Evolutionary conservation across 2,888 invertebrate genomes (phyloP).

Genomic region (Coleophora deauratella): DNA sequence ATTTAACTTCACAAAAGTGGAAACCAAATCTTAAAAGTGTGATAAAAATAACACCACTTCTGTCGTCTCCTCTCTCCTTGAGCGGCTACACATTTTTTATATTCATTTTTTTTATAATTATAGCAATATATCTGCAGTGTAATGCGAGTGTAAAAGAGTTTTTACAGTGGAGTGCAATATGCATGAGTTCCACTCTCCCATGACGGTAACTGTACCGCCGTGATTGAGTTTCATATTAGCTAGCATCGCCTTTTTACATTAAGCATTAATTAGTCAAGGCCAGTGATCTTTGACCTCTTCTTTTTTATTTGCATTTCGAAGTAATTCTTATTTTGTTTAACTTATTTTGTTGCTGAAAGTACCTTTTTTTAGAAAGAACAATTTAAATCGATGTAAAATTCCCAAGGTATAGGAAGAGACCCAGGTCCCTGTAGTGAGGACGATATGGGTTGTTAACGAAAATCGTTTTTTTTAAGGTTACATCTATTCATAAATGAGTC

Average conservation of each 20-base stretch:
- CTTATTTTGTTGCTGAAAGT: too few relatives aligned
- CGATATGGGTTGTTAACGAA: background rate
- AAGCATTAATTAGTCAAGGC: slow-evolving; percentile 44
- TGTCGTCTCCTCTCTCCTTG: too few relatives aligned
- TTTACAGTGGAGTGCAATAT: slow-evolving; percentile 58
- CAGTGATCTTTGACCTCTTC: slow-evolving; percentile 44
- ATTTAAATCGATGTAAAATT: too few relatives aligned
- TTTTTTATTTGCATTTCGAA: background rate
- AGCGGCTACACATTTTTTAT: too few relatives aligned
- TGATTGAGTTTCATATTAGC: slow-evolving; percentile 56
- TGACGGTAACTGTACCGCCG: slow-evolving; percentile 60
- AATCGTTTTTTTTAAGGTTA: too few relatives aligned
- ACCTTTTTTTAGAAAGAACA: too few relatives aligned
- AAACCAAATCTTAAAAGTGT: too few relatives aligned
- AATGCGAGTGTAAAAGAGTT: slow-evolving; percentile 20
- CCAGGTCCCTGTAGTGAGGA: background rate
- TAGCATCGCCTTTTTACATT: slow-evolving; percentile 14
- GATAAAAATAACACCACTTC: too few relatives aligned
- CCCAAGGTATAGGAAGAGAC: too few relatives aligned
- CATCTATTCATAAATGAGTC: too few relatives aligned
- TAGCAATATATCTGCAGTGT: slow-evolving; percentile 18
- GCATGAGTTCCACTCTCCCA: slow-evolving; percentile 59
- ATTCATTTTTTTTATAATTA: slow-evolving; percentile 26
- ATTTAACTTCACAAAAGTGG: too few relatives aligned
- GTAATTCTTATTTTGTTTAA: too few relatives aligned